phyloP scores from a whole-genome alignment of 2,888 invertebrate species.

The Synergus itoensis region DNA sequence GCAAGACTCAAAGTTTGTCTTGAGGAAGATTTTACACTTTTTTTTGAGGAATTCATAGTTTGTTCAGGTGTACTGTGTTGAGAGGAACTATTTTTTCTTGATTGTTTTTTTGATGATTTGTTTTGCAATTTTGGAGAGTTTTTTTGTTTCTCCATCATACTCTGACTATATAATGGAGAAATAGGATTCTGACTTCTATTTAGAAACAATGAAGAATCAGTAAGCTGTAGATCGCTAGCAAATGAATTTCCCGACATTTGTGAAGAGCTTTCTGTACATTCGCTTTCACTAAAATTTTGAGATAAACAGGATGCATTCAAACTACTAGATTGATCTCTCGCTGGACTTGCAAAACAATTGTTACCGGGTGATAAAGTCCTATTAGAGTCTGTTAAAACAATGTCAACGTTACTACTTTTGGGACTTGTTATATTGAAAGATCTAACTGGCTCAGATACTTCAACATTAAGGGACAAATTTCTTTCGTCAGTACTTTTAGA shows the following conservation, averaged over 20 bases:
- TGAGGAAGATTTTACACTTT: constrained; percentile 53
- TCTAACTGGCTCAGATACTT: constrained; percentile 42
- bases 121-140: constrained; percentile 45
- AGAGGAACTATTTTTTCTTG: constrained; percentile 43
- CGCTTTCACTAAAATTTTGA: constrained; percentile 43
- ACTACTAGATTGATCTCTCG: constrained; percentile 45
- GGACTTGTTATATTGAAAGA: constrained; percentile 31
- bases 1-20: constrained; percentile 60
- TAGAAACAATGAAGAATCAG: constrained; percentile 45
- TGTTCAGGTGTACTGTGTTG: constrained; percentile 50
- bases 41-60: constrained; percentile 53
- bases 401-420: not conserved
- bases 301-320: constrained; percentile 46
- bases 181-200: constrained; percentile 53
- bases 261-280: constrained; percentile 50
- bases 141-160: constrained; percentile 46
- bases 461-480: constrained; percentile 12
- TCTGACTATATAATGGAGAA: constrained; percentile 58
- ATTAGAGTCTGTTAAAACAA: constrained; percentile 18
- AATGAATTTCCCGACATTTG: constrained; percentile 49
- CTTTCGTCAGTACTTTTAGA: constrained; percentile 11
- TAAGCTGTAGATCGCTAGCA: constrained; percentile 43
- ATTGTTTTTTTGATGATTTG: constrained; percentile 41
- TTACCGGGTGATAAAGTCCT: constrained; percentile 19
- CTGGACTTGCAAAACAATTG: constrained; percentile 45